A percentile compares a stretch with the other conserved stretches of the same genome.
These are phyloP conservation scores for Argynnis bischoffii DNA, from an alignment of 2,888 invertebrate species.

Conservation along the genomic window DNA sequence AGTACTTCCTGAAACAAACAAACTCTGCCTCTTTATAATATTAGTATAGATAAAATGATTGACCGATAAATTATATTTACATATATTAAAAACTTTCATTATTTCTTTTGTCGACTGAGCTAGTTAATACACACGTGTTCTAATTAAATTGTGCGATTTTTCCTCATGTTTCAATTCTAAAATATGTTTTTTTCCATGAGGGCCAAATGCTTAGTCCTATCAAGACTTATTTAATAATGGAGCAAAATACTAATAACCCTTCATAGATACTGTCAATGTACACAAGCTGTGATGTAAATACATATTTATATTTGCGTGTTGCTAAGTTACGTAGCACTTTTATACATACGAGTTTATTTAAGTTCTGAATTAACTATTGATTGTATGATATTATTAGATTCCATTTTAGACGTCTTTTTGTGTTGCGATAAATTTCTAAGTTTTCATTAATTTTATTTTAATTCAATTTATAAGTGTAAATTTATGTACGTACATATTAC, in stretches of 20 bases:
- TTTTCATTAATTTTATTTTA: too few relatives aligned
- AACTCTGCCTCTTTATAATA: too few relatives aligned
- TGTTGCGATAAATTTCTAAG: too few relatives aligned
- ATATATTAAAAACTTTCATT: background rate
- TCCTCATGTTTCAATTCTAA: background rate
- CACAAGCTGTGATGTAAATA: background rate
- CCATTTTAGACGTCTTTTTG: too few relatives aligned
- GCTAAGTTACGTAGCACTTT: slow-evolving; percentile 3
- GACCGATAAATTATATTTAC: background rate
- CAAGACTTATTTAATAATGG: background rate
- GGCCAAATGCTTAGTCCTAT: too few relatives aligned
- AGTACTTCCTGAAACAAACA: too few relatives aligned
- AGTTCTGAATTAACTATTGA: background rate
- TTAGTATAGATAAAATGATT: too few relatives aligned
- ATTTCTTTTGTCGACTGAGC: too few relatives aligned
- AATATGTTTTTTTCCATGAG: background rate
- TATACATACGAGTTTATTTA: slow-evolving; percentile 5
- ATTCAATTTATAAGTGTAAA: too few relatives aligned
- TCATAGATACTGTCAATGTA: background rate
- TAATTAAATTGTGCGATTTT: background rate
- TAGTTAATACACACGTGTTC: too few relatives aligned
- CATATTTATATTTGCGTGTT: slow-evolving; percentile 17
- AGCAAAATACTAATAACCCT: background rate
- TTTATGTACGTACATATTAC: too few relatives aligned
- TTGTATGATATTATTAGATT: background rate